These are phyloP conservation scores for Brassicogethes aeneus DNA, from an alignment of 2,888 invertebrate genomes.

Conservation along the genomic window DNA sequence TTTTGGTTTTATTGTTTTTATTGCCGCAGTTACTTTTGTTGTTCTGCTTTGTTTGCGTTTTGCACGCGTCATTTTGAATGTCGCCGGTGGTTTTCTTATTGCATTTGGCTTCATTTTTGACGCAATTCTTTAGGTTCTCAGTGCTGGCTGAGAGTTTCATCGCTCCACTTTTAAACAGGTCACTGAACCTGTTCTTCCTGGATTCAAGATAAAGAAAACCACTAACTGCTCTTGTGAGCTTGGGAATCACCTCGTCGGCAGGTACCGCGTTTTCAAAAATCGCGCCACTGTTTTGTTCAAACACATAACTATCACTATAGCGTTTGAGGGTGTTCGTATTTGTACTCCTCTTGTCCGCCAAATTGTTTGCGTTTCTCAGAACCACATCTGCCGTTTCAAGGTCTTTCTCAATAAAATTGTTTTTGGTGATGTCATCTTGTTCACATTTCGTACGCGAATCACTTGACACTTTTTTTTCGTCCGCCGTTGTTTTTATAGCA, in stretches of 20 bases:
- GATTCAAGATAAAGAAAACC: slow-evolving; percentile 29
- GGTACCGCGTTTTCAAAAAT: slow-evolving; percentile 11
- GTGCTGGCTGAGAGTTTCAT: slow-evolving; percentile 26
- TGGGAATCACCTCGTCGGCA: slow-evolving; percentile 16
- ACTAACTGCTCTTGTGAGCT: slow-evolving; percentile 26
- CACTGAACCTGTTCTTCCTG: slow-evolving; percentile 34
- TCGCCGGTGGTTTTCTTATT: slow-evolving; percentile 19
- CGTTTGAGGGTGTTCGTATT: slow-evolving; percentile 25
- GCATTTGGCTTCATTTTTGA: slow-evolving; percentile 19
- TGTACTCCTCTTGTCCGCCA: slow-evolving; percentile 13
- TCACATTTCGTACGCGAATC: too few relatives aligned
- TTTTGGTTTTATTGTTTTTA: slow-evolving; percentile 8
- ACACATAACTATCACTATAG: slow-evolving; percentile 39
- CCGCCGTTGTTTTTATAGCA: background rate
- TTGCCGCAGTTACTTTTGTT: slow-evolving; percentile 10
- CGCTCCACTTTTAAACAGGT: slow-evolving; percentile 29
- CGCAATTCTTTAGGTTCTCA: slow-evolving; percentile 27
- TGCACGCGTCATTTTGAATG: slow-evolving; percentile 13
- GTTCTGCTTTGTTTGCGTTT: slow-evolving; percentile 16
- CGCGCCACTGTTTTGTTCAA: slow-evolving; percentile 21
- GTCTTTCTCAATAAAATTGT: slow-evolving; percentile 13
- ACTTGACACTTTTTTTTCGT: slow-evolving; percentile 3
- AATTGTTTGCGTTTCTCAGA: slow-evolving; percentile 21
- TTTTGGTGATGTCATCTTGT: slow-evolving; percentile 17
- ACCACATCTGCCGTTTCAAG: slow-evolving; percentile 24